Evolutionary conservation across 1,140 invertebrate species (phyloP), one percentile per base, ranked within the genome.

Genomic region (Brachystomella parvula): DNA sequence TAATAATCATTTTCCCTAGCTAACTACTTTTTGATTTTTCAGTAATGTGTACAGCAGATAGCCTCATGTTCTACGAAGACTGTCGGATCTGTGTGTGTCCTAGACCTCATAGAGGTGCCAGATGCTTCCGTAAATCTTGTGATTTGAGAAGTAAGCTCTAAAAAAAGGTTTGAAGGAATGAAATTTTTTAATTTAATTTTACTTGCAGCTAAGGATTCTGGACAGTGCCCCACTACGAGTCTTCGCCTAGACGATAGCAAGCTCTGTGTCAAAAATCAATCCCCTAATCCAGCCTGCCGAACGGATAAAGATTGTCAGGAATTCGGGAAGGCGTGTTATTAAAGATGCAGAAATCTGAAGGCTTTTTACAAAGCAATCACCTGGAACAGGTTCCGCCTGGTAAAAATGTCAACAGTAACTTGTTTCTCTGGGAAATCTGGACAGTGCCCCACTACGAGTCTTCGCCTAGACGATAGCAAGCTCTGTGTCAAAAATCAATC

Each of bases 21-120:
- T 6, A 53, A 6, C 49, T 15, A 53, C 35, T 39, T 39, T 39
- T 19, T 39, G 24, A 30, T 60, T n/a, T n/a, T 60, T 6, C 58
- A 60, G 58, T 60, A 30, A 60, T 60, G 58, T 60, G 58, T 29
- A 60, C 58, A 9, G 58, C 29, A 31, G 33, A 30, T 60, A 60
- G 58, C 32, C 32, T 60, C 3, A 60, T 60, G 58, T 30, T 60
- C 32, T 60, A 60, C 32, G 9, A 60, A 30, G 58, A 60, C 58
- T 60, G 58, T 60, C 58, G 26, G 30, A 35, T 35, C 3, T 60
- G 58, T 24, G 58, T 35, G 6, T 60, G 58, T 26, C 58, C 58
- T 15, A 60, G 33, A 24, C 24, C 58, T 15, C 29, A 60, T 24
- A 9, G 58, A 60, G 58, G 15, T 9, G 58, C 58, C 9, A 60